These are phyloP conservation scores for Cyprinus carpio DNA, from an alignment of 2,113 vertebrate genomes.

Conservation along the genomic window DNA sequence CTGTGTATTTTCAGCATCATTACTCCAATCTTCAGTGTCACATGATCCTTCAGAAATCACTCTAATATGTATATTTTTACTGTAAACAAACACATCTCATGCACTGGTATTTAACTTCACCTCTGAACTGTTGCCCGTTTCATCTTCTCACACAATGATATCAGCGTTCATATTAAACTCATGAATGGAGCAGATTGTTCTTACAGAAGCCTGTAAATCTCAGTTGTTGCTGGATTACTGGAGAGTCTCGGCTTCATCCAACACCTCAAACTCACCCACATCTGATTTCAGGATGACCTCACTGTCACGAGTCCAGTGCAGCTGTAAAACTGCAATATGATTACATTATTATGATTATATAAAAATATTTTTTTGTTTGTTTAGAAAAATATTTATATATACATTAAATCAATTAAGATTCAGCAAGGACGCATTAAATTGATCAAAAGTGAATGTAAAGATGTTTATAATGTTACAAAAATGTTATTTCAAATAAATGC, in stretches of 20 bases:
- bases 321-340: no score
- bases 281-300: conserved; percentile 55
- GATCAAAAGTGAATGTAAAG: no score
- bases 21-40: background rate
- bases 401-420: no score
- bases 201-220: conserved; percentile 50
- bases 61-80: no score
- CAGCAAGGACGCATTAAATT: no score
- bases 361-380: no score
- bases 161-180: background rate
- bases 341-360: no score
- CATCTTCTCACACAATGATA: background rate
- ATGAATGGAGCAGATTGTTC: background rate
- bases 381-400: no score
- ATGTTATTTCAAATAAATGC: no score
- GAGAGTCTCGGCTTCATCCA: conserved; percentile 62
- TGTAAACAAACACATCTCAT: background rate
- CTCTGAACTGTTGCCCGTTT: background rate
- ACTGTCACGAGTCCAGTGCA: conserved; percentile 49
- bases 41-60: background rate
- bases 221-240: conserved; percentile 57
- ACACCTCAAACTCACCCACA: conserved; percentile 74
- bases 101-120: background rate
- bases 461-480: no score
- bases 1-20: background rate